Percentiles rank a stretch among this genome's conserved stretches.
phyloP scores from a whole-genome alignment of 2,797 vertebrate genomes.

The Hyperoplus immaculatus region DNA sequence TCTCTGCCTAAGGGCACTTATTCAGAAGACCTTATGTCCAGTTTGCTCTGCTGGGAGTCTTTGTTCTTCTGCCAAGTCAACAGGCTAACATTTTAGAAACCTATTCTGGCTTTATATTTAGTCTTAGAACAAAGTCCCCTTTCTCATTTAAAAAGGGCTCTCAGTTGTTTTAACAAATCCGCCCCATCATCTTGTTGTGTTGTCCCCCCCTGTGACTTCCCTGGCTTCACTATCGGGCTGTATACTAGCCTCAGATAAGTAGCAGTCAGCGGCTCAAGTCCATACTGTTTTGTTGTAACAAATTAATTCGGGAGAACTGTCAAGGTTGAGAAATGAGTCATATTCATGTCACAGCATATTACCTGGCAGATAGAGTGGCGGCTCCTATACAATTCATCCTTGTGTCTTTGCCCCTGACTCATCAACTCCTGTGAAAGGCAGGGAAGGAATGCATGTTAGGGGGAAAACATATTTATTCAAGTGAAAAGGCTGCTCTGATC shows the following conservation, averaged over 20 bases:
- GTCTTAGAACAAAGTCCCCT: constrained; percentile 15
- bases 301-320: constrained; percentile 7
- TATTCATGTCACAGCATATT: constrained; percentile 32
- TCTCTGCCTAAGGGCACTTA: constrained; percentile 34
- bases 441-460: constrained; percentile 5
- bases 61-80: background rate
- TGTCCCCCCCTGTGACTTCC: constrained; percentile 34
- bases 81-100: constrained; percentile 19
- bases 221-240: constrained; percentile 30
- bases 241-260: constrained; percentile 29
- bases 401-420: constrained; percentile 42
- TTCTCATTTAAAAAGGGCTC: background rate
- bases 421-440: constrained; percentile 29
- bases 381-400: constrained; percentile 33
- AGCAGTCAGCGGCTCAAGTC: constrained; percentile 14
- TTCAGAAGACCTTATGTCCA: constrained; percentile 41
- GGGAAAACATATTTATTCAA: constrained; percentile 35
- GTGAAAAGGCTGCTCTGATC: constrained; percentile 36
- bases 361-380: constrained; percentile 47
- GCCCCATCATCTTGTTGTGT: constrained; percentile 26
- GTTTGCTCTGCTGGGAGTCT: constrained; percentile 10
- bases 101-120: constrained; percentile 13
- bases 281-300: constrained; percentile 18
- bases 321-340: constrained; percentile 58
- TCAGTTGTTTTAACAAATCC: constrained; percentile 35